Evolutionary conservation across 2,888 invertebrate genomes (phyloP).

Genomic region (Cosmia trapezina): DNA sequence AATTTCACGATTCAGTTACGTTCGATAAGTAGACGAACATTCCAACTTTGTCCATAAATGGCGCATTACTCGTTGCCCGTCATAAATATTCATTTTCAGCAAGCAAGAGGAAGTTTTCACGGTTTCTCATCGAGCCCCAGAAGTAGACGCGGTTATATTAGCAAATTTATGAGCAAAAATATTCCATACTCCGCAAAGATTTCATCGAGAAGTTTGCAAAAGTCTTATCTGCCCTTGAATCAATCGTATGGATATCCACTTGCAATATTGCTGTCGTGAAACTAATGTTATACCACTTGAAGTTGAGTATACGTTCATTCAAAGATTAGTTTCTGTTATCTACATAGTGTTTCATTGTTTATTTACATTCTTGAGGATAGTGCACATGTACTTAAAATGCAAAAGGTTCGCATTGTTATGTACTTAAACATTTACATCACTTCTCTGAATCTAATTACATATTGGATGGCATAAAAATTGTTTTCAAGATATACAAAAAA

Average conservation of each 20-base stretch:
- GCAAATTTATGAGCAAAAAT: conserved; percentile 88
- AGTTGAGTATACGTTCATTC: conserved; percentile 28
- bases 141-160: conserved; percentile 85
- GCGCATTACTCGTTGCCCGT: conserved; percentile 86
- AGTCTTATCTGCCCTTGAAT: conserved; percentile 67
- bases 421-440: conserved; percentile 32
- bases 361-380: conserved; percentile 34
- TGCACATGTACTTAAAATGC: conserved; percentile 16
- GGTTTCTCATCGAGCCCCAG: conserved; percentile 78
- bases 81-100: conserved; percentile 90
- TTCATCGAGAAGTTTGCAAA: conserved; percentile 68
- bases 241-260: conserved; percentile 49
- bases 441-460: conserved; percentile 45
- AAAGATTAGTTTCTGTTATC: conserved; percentile 37
- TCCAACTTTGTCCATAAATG: conserved; percentile 89
- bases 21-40: conserved; percentile 84
- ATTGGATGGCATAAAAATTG: conserved; percentile 65
- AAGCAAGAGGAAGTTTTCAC: conserved; percentile 86
- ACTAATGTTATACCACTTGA: conserved; percentile 14
- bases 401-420: conserved; percentile 11
- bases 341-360: conserved; percentile 39
- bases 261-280: conserved; percentile 41
- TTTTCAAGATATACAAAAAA: conserved; percentile 48
- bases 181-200: conserved; percentile 78
- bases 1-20: conserved; percentile 75